These are phyloP conservation scores for Taeniopygia guttata DNA, from an alignment of 2,797 vertebrate genomes.

Conservation along the genomic window DNA sequence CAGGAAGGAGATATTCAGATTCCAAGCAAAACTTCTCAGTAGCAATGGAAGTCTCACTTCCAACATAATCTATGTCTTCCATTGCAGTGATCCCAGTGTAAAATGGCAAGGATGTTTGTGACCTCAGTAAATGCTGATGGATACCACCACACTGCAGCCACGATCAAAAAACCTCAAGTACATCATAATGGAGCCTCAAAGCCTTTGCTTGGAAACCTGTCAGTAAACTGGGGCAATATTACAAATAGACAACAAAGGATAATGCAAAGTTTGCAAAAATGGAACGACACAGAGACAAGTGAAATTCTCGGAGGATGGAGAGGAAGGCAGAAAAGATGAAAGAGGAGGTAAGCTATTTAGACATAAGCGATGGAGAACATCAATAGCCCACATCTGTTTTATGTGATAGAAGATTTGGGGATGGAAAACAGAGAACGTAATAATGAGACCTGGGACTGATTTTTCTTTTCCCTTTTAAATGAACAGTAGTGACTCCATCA, in stretches of 20 bases:
- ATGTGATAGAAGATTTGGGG: not conserved
- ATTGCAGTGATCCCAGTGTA: not conserved
- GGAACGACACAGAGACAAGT: not conserved
- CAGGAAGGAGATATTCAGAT: not conserved
- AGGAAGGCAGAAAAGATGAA: not conserved
- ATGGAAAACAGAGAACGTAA: not conserved
- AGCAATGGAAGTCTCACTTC: not conserved
- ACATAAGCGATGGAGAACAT: not conserved
- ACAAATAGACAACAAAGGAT: conserved; percentile 24
- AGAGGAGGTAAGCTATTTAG: not conserved
- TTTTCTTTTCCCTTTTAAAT: not conserved
- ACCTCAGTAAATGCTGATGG: not conserved
- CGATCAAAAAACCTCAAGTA: not conserved
- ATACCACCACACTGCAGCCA: not conserved
- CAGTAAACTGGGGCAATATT: conserved; percentile 34
- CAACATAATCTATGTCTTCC: not conserved
- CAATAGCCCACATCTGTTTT: not conserved
- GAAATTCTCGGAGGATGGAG: not conserved
- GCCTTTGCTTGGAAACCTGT: not conserved
- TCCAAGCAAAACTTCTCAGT: not conserved
- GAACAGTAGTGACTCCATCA: not conserved
- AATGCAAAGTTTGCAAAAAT: conserved; percentile 3
- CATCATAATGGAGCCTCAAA: conserved; percentile 24
- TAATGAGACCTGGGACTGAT: not conserved
- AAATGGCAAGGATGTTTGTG: not conserved